These are phyloP conservation scores for Hemicrepidius hirtus DNA, from an alignment of 2,888 invertebrate genomes.

Conservation along the genomic window DNA sequence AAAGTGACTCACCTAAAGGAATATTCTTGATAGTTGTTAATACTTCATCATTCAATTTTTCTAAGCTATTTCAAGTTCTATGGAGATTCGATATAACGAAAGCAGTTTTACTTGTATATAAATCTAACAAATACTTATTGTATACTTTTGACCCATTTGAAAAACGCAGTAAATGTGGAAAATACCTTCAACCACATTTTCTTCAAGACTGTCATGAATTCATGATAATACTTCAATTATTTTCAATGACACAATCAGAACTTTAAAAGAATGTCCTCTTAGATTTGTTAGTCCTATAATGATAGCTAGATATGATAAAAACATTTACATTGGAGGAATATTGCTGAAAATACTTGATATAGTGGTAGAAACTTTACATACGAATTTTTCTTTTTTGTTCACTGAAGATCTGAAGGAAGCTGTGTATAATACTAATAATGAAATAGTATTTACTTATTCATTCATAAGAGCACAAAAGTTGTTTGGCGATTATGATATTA, in stretches of 20 bases:
- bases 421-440: neutral
- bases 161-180: neutral
- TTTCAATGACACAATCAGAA: neutral
- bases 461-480: neutral
- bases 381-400: neutral
- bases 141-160: neutral
- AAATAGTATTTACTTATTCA: neutral
- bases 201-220: neutral
- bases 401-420: neutral
- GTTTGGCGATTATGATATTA: neutral
- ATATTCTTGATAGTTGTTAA: constrained; percentile 1
- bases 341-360: neutral
- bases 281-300: neutral
- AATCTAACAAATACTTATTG: neutral
- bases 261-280: neutral
- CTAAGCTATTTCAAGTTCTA: neutral
- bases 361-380: neutral
- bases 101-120: neutral
- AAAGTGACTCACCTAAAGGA: neutral
- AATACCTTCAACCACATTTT: neutral
- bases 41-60: neutral
- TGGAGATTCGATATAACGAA: constrained; percentile 6
- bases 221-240: neutral
- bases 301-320: neutral
- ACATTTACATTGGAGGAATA: neutral